Evolutionary conservation across 2,888 invertebrate genomes (phyloP), one percentile per base, ranked within the genome.

Genomic region (Panopea generosa): DNA sequence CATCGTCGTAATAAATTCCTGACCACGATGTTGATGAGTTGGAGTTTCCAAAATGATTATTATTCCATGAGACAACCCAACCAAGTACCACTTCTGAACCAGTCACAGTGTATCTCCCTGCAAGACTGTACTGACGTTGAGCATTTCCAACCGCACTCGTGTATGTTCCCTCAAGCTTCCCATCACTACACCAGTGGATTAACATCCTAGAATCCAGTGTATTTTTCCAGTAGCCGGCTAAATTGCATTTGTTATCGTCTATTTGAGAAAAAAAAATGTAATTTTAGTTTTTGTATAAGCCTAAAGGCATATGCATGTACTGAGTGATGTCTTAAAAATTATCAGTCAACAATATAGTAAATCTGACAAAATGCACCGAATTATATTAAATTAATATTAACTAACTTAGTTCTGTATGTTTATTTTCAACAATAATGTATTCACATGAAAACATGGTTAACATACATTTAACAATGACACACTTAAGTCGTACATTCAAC

Each of bases 151-250:
- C 68, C 3, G 33, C 38, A n/a, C 20, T 60, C 22, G 24, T 60
- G 18, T 68, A 68, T 24, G 27, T 50, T 1, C 68, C 68, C 1
- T 0, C 16, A 0, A 68, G 55, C 4, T n/a, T 3, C 2, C 68
- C 68, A 6, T 52, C 33, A 11, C 6, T 11, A 6, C 40, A 4
- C n/a, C n/a, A n/a, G 14, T 29, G 16, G 0, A 70, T n/a, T 14
- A 24, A 0, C 52, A 60, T 60, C 1, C 6, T 22, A 3, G 68
- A 68, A 11, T 40, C 50, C 11, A 68, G 45, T 2, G 50, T 45
- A 27, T 68, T 68, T 14, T 14, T 52, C 68, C 68, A 68, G n/a
- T 11, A 27, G 2, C 68, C 68, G 14, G 47, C 20, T 38, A 68
- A 45, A 14, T 60, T 53, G 45, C 33, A 33, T 11, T 33, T 11